These are phyloP conservation scores for Dryobota labecula DNA, from an alignment of 2,888 invertebrate genomes.

Conservation along the genomic window DNA sequence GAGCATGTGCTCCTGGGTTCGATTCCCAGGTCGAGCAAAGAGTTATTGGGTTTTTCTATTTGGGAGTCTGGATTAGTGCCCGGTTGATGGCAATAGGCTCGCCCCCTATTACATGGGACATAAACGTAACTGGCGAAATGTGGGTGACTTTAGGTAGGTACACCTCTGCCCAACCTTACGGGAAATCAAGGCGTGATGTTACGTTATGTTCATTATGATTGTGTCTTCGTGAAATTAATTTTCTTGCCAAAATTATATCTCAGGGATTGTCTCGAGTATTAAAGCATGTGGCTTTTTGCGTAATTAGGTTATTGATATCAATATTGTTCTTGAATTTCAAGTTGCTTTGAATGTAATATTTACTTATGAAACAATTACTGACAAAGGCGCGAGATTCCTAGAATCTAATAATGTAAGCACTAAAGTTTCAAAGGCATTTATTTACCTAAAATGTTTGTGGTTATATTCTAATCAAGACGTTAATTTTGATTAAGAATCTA, in stretches of 20 bases:
- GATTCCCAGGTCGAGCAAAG: too few relatives aligned
- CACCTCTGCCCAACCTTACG: too few relatives aligned
- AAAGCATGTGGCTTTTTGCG: constrained; percentile 37
- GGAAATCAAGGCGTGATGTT: too few relatives aligned
- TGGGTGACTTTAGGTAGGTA: too few relatives aligned
- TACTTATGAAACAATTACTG: constrained; percentile 37
- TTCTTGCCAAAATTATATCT: constrained; percentile 37
- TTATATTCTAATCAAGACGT: constrained; percentile 9
- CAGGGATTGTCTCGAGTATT: background rate
- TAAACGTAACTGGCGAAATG: too few relatives aligned
- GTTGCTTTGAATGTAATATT: constrained; percentile 26
- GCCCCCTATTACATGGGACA: too few relatives aligned
- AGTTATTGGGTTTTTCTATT: too few relatives aligned
- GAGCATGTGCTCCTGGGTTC: too few relatives aligned
- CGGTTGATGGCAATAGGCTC: too few relatives aligned
- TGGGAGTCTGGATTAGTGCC: too few relatives aligned
- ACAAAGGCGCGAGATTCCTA: constrained; percentile 22
- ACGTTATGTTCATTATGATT: too few relatives aligned
- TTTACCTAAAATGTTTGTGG: constrained; percentile 5
- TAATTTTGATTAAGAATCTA: too few relatives aligned
- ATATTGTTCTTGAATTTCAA: constrained; percentile 43
- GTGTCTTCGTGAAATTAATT: constrained; percentile 38
- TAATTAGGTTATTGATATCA: constrained; percentile 39
- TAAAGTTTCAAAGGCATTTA: constrained; percentile 26
- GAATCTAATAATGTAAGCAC: constrained; percentile 7